Conservation (phyloP, 2,888 invertebrate genomes). For the Octonoba sinensis region DNA sequence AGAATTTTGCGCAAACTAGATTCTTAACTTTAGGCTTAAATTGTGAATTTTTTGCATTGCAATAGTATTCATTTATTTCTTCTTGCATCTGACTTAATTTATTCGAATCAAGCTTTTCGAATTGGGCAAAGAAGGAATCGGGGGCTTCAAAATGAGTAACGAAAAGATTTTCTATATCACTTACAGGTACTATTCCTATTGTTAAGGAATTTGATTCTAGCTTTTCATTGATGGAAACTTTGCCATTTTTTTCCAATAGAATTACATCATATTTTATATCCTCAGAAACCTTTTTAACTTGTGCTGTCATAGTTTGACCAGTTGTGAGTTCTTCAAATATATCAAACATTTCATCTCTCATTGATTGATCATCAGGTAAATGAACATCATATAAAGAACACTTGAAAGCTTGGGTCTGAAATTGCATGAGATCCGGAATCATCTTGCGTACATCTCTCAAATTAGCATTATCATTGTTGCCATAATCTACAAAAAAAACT, state of each 20-base stretch:
- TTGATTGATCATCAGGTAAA: not conserved
- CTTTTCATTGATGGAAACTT: conserved; percentile 39
- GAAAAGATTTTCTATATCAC: conserved; percentile 32
- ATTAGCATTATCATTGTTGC: conserved; percentile 68
- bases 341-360: conserved; percentile 30
- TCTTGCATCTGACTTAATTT: conserved; percentile 39
- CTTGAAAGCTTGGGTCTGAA: conserved; percentile 68
- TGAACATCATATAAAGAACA: conserved; percentile 63
- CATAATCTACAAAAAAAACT: conserved; percentile 71
- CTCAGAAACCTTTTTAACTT: conserved; percentile 8
- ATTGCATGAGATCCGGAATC: conserved; percentile 65
- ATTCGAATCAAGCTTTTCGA: conserved; percentile 30
- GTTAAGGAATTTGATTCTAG: conserved; percentile 10
- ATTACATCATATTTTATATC: conserved; percentile 12
- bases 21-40: conserved; percentile 32
- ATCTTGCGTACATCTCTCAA: conserved; percentile 67
- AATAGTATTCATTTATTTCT: conserved; percentile 43
- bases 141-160: conserved; percentile 30
- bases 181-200: conserved; percentile 6
- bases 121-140: conserved; percentile 41
- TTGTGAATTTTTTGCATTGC: not conserved
- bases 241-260: conserved; percentile 11
- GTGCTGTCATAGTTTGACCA: conserved; percentile 15
- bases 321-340: conserved; percentile 46
- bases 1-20: conserved; percentile 66